Evolutionary conservation across 2,797 vertebrate species (phyloP), one percentile per base, ranked within the genome.

Genomic region (Galagoides demidoff): DNA sequence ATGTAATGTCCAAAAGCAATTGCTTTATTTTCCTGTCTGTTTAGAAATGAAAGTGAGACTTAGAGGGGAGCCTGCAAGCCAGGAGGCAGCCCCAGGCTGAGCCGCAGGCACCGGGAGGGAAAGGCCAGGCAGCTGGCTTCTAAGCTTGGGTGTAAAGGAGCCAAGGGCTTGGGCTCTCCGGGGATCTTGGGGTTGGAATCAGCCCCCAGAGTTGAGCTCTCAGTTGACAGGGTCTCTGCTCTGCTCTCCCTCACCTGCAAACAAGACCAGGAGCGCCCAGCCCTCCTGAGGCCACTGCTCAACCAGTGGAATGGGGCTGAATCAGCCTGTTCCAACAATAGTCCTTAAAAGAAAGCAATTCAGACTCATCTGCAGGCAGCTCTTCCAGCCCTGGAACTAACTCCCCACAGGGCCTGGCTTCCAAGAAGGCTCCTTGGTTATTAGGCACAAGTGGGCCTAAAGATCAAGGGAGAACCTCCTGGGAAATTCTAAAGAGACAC

Each of bases 11-110:
- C 95, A 96, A 93, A 97, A 81, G 87, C 98, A 98, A 98, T 97
- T 96, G 98, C 97, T 98, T 97, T 97, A 95, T 98, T 98, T 98
- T 96, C 97, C 96, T 98, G 70, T 83, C 89, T 94, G 92, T 97
- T 98, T 97, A 98, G 97, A 97, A 97, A 98, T 97, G 96, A 98
- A 98, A 98, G 98, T 29, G 71, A 92, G 92, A 97, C 95, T 97
- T 97, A 37, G 91, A 94, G 96, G 96, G 94, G 94, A 98, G 97
- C 94, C 97, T 96, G 87, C 95, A 94, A 97, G 98, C 95, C 81
- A 31, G 92, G 76, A 97, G 97, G 95, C 66, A 86, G 97, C 97
- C 95, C 92, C 95, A 92, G 97, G 97, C 97, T 95, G 95, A 95
- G 94, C 97, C 89, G 23, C 84, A 78, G 95, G 97, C 95, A 43